Percentiles rank a stretch among this genome's conserved stretches.
These are phyloP conservation scores for Rhingia rostrata DNA, from an alignment of 2,888 invertebrate species.

Conservation along the genomic window DNA sequence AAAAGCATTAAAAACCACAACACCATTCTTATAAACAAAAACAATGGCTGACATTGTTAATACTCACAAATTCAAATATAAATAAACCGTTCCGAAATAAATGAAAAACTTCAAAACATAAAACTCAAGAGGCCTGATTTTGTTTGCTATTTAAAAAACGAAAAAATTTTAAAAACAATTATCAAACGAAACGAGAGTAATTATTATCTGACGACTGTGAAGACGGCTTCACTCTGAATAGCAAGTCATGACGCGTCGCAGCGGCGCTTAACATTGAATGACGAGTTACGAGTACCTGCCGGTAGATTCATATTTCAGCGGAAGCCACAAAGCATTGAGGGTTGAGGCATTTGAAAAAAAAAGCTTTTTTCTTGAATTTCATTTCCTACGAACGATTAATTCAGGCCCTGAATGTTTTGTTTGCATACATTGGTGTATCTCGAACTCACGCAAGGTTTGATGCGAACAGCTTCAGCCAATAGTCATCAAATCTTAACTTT, in stretches of 20 bases:
- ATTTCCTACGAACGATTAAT: slow-evolving; percentile 38
- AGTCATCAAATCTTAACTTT: too few relatives aligned
- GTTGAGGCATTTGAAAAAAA: slow-evolving; percentile 35
- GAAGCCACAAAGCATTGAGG: slow-evolving; percentile 51
- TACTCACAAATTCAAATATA: too few relatives aligned
- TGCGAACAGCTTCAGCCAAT: too few relatives aligned
- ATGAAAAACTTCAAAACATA: too few relatives aligned
- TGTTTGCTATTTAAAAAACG: too few relatives aligned
- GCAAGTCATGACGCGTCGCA: slow-evolving; percentile 13
- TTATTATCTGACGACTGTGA: slow-evolving; percentile 15
- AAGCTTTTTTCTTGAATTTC: slow-evolving; percentile 38
- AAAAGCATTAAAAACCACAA: too few relatives aligned
- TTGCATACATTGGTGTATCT: slow-evolving; percentile 46
- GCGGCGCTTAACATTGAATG: slow-evolving; percentile 58
- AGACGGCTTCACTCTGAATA: slow-evolving; percentile 45
- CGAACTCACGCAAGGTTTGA: slow-evolving; percentile 15
- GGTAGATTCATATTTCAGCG: slow-evolving; percentile 30
- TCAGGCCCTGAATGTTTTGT: slow-evolving; percentile 46
- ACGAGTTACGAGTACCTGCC: slow-evolving; percentile 4
- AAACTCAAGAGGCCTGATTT: too few relatives aligned
- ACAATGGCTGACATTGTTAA: too few relatives aligned
- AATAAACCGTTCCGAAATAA: too few relatives aligned
- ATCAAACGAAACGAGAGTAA: slow-evolving; percentile 1
- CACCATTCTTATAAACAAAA: too few relatives aligned
- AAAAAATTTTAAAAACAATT: too few relatives aligned